Conservation (phyloP, 1,140 invertebrate species). For the Drosophila sulfurigaster region DNA sequence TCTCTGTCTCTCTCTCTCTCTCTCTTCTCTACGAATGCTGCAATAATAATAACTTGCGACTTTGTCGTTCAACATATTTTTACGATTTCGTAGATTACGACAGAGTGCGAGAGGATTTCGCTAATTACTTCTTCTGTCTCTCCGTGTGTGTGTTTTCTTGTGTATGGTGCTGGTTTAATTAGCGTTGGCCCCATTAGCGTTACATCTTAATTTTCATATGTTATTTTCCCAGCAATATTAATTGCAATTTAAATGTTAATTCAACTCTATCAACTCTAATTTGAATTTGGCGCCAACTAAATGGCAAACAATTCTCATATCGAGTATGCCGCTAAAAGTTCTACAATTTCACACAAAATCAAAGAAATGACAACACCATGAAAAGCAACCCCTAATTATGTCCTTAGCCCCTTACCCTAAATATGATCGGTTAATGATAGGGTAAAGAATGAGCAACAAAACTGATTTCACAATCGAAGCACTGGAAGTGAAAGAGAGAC, state of each 20-base stretch:
- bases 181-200: constrained; percentile 68
- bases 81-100: constrained; percentile 75
- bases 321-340: constrained; percentile 11
- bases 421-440: constrained; percentile 84
- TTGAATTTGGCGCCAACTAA: constrained; percentile 52
- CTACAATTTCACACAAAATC: constrained; percentile 60
- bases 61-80: constrained; percentile 77
- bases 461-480: background rate
- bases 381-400: constrained; percentile 77
- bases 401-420: constrained; percentile 76
- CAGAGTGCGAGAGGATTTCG: constrained; percentile 62
- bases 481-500: background rate
- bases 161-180: constrained; percentile 61
- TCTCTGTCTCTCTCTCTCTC: background rate
- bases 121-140: constrained; percentile 67
- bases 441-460: constrained; percentile 25
- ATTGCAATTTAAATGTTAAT: constrained; percentile 73
- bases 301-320: constrained; percentile 25
- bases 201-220: constrained; percentile 66
- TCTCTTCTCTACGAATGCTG: constrained; percentile 29
- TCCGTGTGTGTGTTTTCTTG: background rate
- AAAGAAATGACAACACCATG: constrained; percentile 62
- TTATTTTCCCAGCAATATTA: constrained; percentile 51
- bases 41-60: constrained; percentile 78
- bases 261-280: constrained; percentile 33